Evolutionary conservation across 2,888 invertebrate genomes (phyloP), one percentile per base, ranked within the genome.

Genomic region (Tetrapedia diversipes): DNA sequence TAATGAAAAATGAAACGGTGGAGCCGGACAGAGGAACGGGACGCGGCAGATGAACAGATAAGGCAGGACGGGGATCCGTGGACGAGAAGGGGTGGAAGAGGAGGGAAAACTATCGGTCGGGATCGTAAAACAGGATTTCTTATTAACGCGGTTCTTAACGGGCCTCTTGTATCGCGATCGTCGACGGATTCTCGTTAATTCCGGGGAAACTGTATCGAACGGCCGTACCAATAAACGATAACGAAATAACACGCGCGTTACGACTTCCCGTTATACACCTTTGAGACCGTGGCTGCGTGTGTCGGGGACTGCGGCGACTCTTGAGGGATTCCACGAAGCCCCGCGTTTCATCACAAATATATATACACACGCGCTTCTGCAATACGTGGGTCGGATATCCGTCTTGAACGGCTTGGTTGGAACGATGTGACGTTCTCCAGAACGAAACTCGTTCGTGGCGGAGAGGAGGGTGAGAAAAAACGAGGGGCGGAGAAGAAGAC

Each of bases 161-260:
- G 39, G 27, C n/a, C 56, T 56, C 63, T 65, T 64, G 65, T 70
- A 67, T 68, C 68, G 49, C 37, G 53, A 41, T 57, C 70, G 69
- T 81, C 67, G 64, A 72, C 68, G 45, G 47, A 75, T 80, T 64
- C 57, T 73, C 67, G 65, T 77, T 64, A 65, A 59, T 82, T 76
- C 61, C 63, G 24, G 14, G 27, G 34, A 66, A 77, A 60, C 68
- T 74, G 64, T 66, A 61, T 72, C 69, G 68, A 79, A 79, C 57
- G 59, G 64, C 29, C 66, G 54, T 65, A 72, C 76, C 75, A 84
- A 85, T 85, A 81, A 85, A 84, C 81, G 79, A 82, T 80, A 79
- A 69, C 77, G 76, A 69, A 79, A 75, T 71, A 79, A 68, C 70
- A 56, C 37, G 43, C 57, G 74, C 71, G 64, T 82, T 81, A 80